Conservation (phyloP, 2,113 vertebrate species). For the Serilophus lunatus region DNA sequence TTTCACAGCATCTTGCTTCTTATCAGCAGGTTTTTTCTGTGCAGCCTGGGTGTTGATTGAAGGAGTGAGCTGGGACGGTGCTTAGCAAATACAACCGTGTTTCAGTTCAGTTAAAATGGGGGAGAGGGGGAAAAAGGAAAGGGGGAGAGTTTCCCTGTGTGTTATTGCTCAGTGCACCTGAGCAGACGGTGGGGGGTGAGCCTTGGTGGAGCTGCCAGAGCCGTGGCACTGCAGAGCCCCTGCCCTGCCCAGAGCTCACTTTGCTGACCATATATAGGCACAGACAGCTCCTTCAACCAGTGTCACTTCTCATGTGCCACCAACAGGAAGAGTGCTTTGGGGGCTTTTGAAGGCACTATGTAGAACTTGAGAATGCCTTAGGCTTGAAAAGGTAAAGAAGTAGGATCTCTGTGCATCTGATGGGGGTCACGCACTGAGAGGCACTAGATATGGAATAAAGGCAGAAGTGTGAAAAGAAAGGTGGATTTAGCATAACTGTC, state of each 20-base stretch:
- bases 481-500: neutral
- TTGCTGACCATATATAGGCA: constrained; percentile 80
- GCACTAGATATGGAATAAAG: neutral
- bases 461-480: neutral
- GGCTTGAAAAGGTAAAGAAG: neutral
- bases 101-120: neutral
- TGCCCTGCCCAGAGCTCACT: neutral
- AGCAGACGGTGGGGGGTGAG: neutral
- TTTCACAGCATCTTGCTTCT: neutral
- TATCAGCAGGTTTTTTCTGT: neutral
- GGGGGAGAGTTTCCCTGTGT: rapidly evolving
- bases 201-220: neutral
- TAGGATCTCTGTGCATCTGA: neutral
- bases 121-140: no score
- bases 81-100: neutral
- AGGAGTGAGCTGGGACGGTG: neutral
- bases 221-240: rapidly evolving
- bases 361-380: neutral
- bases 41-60: neutral
- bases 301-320: constrained; percentile 48
- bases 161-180: neutral
- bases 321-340: constrained; percentile 70
- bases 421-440: neutral
- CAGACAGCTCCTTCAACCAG: neutral
- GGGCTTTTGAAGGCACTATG: neutral